Conservation (phyloP, 2,888 invertebrate species). For the Lycaena phlaeas region DNA sequence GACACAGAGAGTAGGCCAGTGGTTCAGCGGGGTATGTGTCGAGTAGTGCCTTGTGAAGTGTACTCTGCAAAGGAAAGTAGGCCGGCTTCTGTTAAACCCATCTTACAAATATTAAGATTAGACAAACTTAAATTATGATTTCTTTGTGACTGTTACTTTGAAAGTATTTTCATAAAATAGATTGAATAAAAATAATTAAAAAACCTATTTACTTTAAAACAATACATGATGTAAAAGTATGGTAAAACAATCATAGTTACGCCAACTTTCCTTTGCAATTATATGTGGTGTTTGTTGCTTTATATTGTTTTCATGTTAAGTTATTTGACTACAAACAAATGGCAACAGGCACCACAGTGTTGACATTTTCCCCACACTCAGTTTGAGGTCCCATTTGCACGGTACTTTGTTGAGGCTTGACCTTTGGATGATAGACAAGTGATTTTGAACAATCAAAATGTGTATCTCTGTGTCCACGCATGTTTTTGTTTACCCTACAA, state of each 20-base stretch:
- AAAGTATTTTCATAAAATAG: too few relatives aligned
- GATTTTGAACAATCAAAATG: slow-evolving; percentile 21
- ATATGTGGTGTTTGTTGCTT: slow-evolving; percentile 45
- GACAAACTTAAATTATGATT: too few relatives aligned
- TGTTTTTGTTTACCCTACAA: slow-evolving; percentile 47
- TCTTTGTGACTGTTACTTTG: too few relatives aligned
- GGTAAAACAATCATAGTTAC: too few relatives aligned
- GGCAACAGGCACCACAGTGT: slow-evolving; percentile 56
- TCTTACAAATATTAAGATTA: too few relatives aligned
- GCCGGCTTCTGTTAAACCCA: too few relatives aligned
- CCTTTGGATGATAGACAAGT: slow-evolving; percentile 34
- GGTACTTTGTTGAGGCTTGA: slow-evolving; percentile 39
- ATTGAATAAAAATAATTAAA: too few relatives aligned
- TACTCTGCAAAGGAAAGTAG: slow-evolving; percentile 10
- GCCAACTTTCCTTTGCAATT: slow-evolving; percentile 5
- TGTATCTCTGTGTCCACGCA: slow-evolving; percentile 68
- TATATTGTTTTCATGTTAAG: not conserved
- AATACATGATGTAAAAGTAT: too few relatives aligned
- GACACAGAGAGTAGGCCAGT: slow-evolving; percentile 80
- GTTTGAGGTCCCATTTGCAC: slow-evolving; percentile 67
- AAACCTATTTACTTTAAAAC: too few relatives aligned
- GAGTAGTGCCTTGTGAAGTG: slow-evolving; percentile 59
- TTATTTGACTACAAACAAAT: slow-evolving; percentile 5
- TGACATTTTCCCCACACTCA: slow-evolving; percentile 54
- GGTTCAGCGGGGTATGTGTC: slow-evolving; percentile 80